Evolutionary conservation across 2,888 invertebrate genomes (phyloP).

Genomic region (Amorpha juglandis): DNA sequence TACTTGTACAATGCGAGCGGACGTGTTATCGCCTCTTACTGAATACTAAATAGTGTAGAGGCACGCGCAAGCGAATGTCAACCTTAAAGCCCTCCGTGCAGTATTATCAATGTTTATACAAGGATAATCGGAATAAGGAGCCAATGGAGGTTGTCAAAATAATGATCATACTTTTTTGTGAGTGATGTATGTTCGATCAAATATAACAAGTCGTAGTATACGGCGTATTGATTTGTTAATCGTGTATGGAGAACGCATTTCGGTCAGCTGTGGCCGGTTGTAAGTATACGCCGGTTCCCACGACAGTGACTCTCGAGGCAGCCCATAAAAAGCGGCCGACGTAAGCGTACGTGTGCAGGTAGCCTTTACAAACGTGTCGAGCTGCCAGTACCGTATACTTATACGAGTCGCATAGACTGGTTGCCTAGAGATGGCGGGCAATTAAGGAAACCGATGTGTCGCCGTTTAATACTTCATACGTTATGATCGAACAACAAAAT

Average conservation of each 20-base stretch:
- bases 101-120: conserved; percentile 46
- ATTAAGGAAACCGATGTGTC: conserved; percentile 53
- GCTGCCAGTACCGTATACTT: conserved; percentile 64
- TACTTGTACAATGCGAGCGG: conserved; percentile 63
- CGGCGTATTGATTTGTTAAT: conserved; percentile 81
- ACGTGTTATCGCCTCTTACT: conserved; percentile 61
- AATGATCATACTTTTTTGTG: conserved; percentile 60
- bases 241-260: conserved; percentile 83
- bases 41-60: conserved; percentile 65
- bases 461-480: neutral
- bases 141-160: conserved; percentile 60
- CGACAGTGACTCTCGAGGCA: conserved; percentile 77
- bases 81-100: conserved; percentile 45
- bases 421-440: conserved; percentile 49
- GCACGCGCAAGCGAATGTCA: conserved; percentile 54
- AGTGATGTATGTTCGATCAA: conserved; percentile 54
- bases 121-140: conserved; percentile 56
- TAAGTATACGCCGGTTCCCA: conserved; percentile 83
- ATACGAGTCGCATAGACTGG: conserved; percentile 48
- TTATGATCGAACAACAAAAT: conserved; percentile 35
- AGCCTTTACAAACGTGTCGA: conserved; percentile 73
- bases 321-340: conserved; percentile 80
- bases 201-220: conserved; percentile 68
- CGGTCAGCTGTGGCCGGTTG: conserved; percentile 79
- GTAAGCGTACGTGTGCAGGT: conserved; percentile 79